These are phyloP conservation scores for Sinocyclocheilus anophthalmus DNA, from an alignment of 2,113 vertebrate species.

Conservation along the genomic window DNA sequence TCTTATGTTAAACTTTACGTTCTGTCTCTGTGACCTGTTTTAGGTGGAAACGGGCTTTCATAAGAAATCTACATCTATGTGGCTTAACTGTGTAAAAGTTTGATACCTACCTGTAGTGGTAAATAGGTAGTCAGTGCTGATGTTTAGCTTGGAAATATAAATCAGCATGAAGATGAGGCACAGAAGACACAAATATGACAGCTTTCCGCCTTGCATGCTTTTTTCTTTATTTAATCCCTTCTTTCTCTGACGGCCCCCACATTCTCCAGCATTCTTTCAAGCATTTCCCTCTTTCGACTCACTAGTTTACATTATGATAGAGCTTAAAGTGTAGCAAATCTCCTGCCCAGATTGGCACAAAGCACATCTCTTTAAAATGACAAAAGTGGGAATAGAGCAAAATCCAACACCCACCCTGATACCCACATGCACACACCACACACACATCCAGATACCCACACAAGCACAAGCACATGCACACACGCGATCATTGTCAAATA, in stretches of 20 bases:
- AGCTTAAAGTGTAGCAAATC: constrained; percentile 48
- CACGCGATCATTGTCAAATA: too few species aligned
- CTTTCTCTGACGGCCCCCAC: constrained; percentile 34
- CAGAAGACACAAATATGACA: constrained; percentile 30
- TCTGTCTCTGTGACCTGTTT: background rate
- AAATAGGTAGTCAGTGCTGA: background rate
- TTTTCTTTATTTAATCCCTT: constrained; percentile 18
- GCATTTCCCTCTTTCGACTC: constrained; percentile 37
- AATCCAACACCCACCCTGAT: too few species aligned
- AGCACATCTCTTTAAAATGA: constrained; percentile 3
- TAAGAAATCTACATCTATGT: background rate
- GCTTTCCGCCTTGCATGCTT: constrained; percentile 10
- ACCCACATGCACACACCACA: too few species aligned
- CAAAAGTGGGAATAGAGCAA: too few species aligned
- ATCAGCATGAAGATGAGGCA: background rate
- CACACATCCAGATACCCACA: too few species aligned
- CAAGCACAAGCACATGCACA: too few species aligned
- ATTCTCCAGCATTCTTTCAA: constrained; percentile 29
- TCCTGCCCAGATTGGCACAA: constrained; percentile 42
- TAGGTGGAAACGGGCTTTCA: background rate
- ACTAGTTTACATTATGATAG: constrained; percentile 43
- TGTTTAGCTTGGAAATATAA: constrained; percentile 9
- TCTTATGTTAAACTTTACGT: background rate
- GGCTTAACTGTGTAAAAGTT: background rate
- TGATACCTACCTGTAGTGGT: background rate